These are phyloP conservation scores for Caenorhabditis brenneri DNA, from an alignment of 1,140 invertebrate genomes.

Conservation along the genomic window DNA sequence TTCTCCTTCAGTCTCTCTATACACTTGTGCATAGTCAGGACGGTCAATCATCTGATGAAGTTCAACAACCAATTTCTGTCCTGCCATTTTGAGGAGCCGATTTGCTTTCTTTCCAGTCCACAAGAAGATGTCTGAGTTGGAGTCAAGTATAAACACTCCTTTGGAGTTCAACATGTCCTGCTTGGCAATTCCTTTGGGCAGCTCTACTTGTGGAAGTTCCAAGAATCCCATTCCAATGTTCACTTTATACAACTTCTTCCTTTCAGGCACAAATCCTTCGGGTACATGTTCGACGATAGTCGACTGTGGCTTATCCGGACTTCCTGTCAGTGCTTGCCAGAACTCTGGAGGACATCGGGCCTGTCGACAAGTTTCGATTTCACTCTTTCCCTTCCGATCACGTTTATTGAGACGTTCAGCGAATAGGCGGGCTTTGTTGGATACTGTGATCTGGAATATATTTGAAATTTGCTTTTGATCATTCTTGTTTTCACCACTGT, in stretches of 20 bases:
- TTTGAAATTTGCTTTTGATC: neutral
- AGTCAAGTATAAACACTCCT: conserved; percentile 96
- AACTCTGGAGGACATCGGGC: conserved; percentile 84
- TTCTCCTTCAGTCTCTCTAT: conserved; percentile 70
- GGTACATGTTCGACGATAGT: conserved; percentile 79
- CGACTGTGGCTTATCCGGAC: conserved; percentile 57
- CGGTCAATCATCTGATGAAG: conserved; percentile 81
- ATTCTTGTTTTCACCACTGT: too few relatives aligned
- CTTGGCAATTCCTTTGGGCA: conserved; percentile 73
- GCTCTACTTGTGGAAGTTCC: conserved; percentile 86
- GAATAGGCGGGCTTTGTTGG: conserved; percentile 77
- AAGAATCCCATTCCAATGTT: conserved; percentile 95
- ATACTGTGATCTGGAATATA: conserved; percentile 61
- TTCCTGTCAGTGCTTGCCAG: conserved; percentile 75
- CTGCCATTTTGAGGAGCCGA: conserved; percentile 87
- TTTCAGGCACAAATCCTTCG: conserved; percentile 79
- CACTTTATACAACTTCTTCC: conserved; percentile 86
- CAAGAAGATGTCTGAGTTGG: conserved; percentile 92
- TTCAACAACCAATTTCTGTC: conserved; percentile 68
- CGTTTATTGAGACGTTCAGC: conserved; percentile 99
- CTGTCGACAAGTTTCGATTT: conserved; percentile 84
- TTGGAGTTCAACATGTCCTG: conserved; percentile 81
- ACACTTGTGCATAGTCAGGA: conserved; percentile 80
- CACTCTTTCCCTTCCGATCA: conserved; percentile 77
- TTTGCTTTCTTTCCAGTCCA: conserved; percentile 99